phyloP scores from a whole-genome alignment of 2,113 vertebrate species.

The Calyptommatus sinebrachiatus region DNA sequence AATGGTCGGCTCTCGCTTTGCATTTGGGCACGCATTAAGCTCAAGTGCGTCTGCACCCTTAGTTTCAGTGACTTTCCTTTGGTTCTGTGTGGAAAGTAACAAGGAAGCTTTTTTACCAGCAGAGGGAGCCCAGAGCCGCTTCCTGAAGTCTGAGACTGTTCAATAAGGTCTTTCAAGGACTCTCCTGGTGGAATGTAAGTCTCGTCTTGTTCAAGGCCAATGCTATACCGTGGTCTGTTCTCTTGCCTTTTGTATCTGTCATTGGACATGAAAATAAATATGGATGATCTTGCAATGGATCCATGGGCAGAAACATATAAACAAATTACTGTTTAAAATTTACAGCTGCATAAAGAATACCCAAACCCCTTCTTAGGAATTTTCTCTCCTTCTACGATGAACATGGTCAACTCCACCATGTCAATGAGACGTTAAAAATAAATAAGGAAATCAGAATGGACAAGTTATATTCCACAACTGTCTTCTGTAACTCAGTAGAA shows the following conservation, averaged over 20 bases:
- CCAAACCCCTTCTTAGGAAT: not conserved
- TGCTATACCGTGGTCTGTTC: conserved; percentile 86
- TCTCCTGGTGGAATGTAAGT: conserved; percentile 91
- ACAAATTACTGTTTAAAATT: conserved; percentile 6
- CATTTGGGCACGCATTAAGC: too few relatives aligned
- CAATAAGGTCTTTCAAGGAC: conserved; percentile 91
- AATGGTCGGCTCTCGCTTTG: too few relatives aligned
- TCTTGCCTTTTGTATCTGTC: conserved; percentile 89
- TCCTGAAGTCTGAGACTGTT: conserved; percentile 95
- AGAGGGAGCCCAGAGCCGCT: conserved; percentile 98
- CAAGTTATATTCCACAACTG: not conserved
- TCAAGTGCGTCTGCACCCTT: too few relatives aligned
- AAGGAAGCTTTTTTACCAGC: conserved; percentile 79
- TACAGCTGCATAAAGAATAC: not conserved
- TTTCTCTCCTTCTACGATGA: not conserved
- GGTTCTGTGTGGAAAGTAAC: not conserved
- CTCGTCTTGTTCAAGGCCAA: conserved; percentile 92
- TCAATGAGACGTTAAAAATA: not conserved
- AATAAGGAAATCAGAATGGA: not conserved
- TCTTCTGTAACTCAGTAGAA: not conserved
- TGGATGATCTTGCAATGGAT: not conserved
- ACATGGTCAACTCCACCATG: not conserved
- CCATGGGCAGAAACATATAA: not conserved
- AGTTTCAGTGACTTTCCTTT: not conserved
- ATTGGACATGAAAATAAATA: not conserved